phyloP scores from a whole-genome alignment of 2,797 vertebrate species.

The Paguma larvata region DNA sequence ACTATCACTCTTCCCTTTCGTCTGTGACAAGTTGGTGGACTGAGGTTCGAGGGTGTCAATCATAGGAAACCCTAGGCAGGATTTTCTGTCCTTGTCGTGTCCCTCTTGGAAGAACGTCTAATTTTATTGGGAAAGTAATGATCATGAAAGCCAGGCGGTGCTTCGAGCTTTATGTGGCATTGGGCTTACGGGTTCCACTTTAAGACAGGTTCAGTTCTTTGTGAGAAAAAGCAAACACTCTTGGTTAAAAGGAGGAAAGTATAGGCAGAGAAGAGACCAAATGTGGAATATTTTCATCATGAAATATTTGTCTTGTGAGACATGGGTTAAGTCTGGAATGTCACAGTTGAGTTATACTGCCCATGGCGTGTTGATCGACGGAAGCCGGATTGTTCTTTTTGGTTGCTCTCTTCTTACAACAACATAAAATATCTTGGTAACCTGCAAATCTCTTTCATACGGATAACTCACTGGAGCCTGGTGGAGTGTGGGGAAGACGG shows the following conservation, averaged over 20 bases:
- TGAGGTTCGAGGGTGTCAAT: background rate
- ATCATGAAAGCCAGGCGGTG: background rate
- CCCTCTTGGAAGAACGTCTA: background rate
- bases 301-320: background rate
- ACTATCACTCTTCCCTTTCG: background rate
- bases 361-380: accelerated
- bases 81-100: background rate
- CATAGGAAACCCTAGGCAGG: background rate
- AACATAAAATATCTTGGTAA: background rate
- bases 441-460: background rate
- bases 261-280: background rate
- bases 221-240: background rate
- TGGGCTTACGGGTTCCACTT: background rate
- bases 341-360: background rate
- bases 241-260: background rate
- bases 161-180: background rate
- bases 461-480: background rate
- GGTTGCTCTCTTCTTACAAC: background rate
- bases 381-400: background rate
- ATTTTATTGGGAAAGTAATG: slow-evolving; percentile 26
- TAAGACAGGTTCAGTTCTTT: background rate
- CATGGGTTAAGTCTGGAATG: too few species aligned
- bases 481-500: background rate
- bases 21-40: background rate
- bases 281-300: background rate